These are phyloP conservation scores for Drosophila picticornis DNA, from an alignment of 2,888 invertebrate species.

Conservation along the genomic window DNA sequence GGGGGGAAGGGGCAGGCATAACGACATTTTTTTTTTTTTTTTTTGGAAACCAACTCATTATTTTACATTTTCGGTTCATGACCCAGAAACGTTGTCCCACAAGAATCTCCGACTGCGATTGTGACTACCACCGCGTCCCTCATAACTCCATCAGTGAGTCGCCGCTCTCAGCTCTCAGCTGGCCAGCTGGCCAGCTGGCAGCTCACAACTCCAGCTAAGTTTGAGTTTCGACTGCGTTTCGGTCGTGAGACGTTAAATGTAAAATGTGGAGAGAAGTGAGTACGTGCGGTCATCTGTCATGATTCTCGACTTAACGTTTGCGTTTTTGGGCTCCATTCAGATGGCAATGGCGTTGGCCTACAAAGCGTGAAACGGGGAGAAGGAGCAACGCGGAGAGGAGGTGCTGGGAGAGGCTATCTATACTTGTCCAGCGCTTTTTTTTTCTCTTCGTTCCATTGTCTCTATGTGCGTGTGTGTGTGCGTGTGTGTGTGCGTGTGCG, in stretches of 20 bases:
- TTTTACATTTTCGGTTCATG: conserved; percentile 77
- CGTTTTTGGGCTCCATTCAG: conserved; percentile 31
- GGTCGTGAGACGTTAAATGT: conserved; percentile 59
- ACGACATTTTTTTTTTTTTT: conserved; percentile 36
- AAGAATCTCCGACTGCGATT: conserved; percentile 32
- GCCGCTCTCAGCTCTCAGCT: background rate
- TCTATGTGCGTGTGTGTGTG: conserved; percentile 73
- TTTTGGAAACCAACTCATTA: conserved; percentile 68
- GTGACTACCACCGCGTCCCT: conserved; percentile 2
- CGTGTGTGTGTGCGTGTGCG: conserved; percentile 75
- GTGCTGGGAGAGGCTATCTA: background rate
- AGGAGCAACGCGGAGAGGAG: background rate
- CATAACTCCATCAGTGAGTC: background rate
- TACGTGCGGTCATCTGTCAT: conserved; percentile 81
- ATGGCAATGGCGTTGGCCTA: conserved; percentile 58
- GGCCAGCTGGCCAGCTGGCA: too few species aligned
- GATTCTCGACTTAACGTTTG: conserved; percentile 59
- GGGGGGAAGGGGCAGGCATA: conserved; percentile 14
- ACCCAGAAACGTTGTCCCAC: conserved; percentile 64
- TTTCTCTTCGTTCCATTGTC: conserved; percentile 58
- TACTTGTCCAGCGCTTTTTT: conserved; percentile 27
- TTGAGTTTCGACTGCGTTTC: conserved; percentile 48
- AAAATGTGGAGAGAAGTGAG: conserved; percentile 56
- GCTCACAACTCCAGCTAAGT: background rate
- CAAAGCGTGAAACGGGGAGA: conserved; percentile 35